Percentiles rank a stretch among this genome's conserved stretches.
phyloP scores from a whole-genome alignment of 1,140 invertebrate species.

The Parapsyche elsis region DNA sequence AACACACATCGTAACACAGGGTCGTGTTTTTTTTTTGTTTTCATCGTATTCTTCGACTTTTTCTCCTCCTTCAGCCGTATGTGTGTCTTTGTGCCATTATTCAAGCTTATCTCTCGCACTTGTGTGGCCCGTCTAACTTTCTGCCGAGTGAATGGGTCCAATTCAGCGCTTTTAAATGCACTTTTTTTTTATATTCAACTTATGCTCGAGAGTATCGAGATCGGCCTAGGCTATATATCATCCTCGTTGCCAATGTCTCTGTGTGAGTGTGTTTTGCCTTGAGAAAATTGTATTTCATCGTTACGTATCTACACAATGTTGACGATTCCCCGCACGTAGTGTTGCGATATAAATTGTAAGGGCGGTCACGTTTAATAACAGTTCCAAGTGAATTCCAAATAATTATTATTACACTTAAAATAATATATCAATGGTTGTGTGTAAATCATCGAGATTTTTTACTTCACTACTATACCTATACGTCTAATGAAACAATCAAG shows the following conservation, averaged over 20 bases:
- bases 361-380: conserved; percentile 29
- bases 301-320: too few relatives aligned
- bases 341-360: conserved; percentile 25
- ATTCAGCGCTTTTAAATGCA: too few relatives aligned
- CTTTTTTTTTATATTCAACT: too few relatives aligned
- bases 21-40: neutral
- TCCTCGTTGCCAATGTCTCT: too few relatives aligned
- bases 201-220: too few relatives aligned
- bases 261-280: neutral
- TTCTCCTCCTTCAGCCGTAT: neutral
- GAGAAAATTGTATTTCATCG: neutral
- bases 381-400: neutral
- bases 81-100: neutral
- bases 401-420: neutral
- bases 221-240: too few relatives aligned
- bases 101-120: neutral
- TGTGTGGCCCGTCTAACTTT: neutral
- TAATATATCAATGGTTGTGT: neutral
- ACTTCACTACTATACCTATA: too few relatives aligned
- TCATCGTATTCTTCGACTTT: too few relatives aligned
- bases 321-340: conserved; percentile 11
- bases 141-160: too few relatives aligned
- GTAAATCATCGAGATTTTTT: too few relatives aligned
- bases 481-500: too few relatives aligned
- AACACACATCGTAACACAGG: neutral